Evolutionary conservation across 2,797 vertebrate genomes (phyloP), one percentile per base, ranked within the genome.

Genomic region (Avahi laniger): DNA sequence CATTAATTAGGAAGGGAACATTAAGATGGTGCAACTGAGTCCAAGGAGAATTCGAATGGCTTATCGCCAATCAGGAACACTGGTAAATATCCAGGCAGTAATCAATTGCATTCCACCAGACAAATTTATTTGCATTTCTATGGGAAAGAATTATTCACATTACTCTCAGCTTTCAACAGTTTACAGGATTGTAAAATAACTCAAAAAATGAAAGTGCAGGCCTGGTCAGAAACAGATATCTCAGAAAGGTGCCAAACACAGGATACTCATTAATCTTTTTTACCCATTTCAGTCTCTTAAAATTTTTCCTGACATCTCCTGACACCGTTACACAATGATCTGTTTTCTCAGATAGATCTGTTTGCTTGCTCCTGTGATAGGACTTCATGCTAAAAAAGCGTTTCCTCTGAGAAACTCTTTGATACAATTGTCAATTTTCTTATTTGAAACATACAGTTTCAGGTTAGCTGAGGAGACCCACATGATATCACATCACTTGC

Each of bases 291-390:
- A 43, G 7, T 33, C 28, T 54, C 18, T 52, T 2, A 43, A 1
- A 2, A 7, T 12, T 78, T 63, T 73, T 15, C 72, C 30, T 11
- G 5, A 50, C 17, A 83, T 4, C 41, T 12, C 2, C 65, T 43
- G 57, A 43, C 1, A 13, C 13, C 57, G 18, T n/a, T 2, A 13
- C 2, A 3, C 0, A 1, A 22, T 22, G 46, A 28, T 57, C 7
- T 50, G 1, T 41, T 61, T 73, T 33, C 86, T 92, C 0, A 33
- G 43, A 43, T 1, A 15, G 2, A 35, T 9, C 7, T 26, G 75
- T 75, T 41, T 28, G 12, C 38, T 83, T 22, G 28, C 15, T 57
- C 18, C 41, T 69, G 6, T 18, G 3, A 50, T 12, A 54, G 13
- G 17, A 57, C 17, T 41, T 28, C 8, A 28, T 43, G 63, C 8